A percentile compares a stretch with the other conserved stretches of the same genome.
Evolutionary conservation across 2,797 vertebrate species (phyloP).

Genomic region (Poecilia wingei): DNA sequence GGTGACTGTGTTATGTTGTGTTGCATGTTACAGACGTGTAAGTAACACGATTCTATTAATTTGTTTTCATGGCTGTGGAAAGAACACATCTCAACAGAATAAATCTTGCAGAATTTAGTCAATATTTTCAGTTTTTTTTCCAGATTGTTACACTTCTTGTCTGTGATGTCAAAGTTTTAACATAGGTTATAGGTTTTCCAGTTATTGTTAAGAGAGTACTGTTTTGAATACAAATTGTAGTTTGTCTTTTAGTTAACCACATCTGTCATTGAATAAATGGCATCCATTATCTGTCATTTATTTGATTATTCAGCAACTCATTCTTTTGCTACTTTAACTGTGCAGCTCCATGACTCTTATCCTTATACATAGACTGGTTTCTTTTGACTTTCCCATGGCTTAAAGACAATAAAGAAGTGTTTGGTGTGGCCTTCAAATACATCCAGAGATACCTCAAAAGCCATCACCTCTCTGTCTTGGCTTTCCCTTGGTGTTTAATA

Average conservation of each 20-base stretch:
- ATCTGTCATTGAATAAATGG: not conserved
- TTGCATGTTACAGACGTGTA: not conserved
- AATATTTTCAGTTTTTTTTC: constrained; percentile 19
- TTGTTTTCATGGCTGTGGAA: constrained; percentile 14
- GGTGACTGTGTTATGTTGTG: not conserved
- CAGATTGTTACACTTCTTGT: constrained; percentile 34
- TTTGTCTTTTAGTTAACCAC: constrained; percentile 33
- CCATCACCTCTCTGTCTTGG: too few relatives aligned
- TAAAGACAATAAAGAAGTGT: too few relatives aligned
- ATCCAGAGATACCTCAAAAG: too few relatives aligned
- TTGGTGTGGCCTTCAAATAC: too few relatives aligned
- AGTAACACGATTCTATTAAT: not conserved
- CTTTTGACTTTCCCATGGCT: too few relatives aligned
- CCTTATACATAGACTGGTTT: too few relatives aligned
- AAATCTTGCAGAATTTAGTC: not conserved
- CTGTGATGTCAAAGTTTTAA: constrained; percentile 37
- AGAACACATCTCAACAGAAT: constrained; percentile 20
- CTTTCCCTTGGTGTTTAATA: too few relatives aligned
- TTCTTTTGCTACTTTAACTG: not conserved
- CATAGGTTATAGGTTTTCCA: constrained; percentile 53
- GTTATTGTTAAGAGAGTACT: constrained; percentile 69
- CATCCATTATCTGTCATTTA: not conserved
- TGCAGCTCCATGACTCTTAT: too few relatives aligned
- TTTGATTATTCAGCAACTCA: not conserved
- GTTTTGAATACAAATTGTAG: constrained; percentile 42